These are phyloP conservation scores for Epinephelus coioides DNA, from an alignment of 2,797 vertebrate species.

Conservation along the genomic window DNA sequence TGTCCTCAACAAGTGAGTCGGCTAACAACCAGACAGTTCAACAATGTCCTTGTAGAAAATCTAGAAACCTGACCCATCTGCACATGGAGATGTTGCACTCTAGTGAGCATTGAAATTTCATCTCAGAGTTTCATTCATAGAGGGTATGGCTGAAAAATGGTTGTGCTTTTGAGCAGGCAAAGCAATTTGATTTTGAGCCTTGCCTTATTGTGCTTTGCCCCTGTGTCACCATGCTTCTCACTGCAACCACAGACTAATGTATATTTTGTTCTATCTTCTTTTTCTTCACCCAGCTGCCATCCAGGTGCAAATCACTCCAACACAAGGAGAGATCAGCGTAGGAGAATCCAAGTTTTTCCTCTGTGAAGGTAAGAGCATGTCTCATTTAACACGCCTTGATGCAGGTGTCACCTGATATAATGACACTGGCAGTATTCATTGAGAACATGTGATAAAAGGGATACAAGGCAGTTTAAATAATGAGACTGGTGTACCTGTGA, in stretches of 20 bases:
- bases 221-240: conserved; percentile 18
- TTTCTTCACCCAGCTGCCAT: conserved; percentile 87
- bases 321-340: conserved; percentile 95
- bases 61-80: conserved; percentile 25
- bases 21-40: not conserved
- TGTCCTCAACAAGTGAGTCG: rapidly evolving
- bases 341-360: conserved; percentile 99
- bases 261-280: conserved; percentile 40
- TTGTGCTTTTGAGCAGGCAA: conserved; percentile 44
- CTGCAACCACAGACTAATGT: conserved; percentile 47
- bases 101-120: conserved; percentile 44
- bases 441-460: conserved; percentile 23
- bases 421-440: not conserved
- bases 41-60: conserved; percentile 9
- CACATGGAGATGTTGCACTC: conserved; percentile 45
- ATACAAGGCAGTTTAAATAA: conserved; percentile 11
- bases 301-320: conserved; percentile 95
- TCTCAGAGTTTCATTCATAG: conserved; percentile 45
- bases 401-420: conserved; percentile 16
- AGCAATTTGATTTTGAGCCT: conserved; percentile 33
- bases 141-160: conserved; percentile 28
- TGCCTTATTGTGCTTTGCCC: conserved; percentile 31
- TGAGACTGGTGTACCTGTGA: not conserved
- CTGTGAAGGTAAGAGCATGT: conserved; percentile 90
- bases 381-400: conserved; percentile 8